A percentile compares a stretch with the other conserved stretches of the same genome.
phyloP scores from a whole-genome alignment of 53 echinoderm and acorn worm genomes.

The Henricia sp. region DNA sequence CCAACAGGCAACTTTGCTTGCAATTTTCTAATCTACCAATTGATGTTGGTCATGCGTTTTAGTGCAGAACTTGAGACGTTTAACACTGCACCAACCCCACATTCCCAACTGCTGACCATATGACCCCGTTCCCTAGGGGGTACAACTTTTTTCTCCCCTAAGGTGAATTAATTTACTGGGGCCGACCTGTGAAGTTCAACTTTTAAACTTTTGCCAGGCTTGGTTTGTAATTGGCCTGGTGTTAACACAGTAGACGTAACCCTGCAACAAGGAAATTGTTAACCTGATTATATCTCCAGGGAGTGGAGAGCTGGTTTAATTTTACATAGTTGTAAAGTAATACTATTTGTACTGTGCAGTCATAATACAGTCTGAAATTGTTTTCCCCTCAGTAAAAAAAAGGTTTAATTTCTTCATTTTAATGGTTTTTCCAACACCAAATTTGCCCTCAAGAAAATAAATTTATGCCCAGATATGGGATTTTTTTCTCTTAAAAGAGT shows the following conservation, averaged over 20 bases:
- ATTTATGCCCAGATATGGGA: too few relatives aligned
- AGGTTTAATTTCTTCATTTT: too few relatives aligned
- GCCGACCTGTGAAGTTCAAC: background rate
- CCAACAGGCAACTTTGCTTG: background rate
- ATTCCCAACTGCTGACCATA: conserved; percentile 46
- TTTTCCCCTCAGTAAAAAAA: too few relatives aligned
- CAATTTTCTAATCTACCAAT: background rate
- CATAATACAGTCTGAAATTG: too few relatives aligned
- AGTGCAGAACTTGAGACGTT: background rate
- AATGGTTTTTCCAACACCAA: too few relatives aligned
- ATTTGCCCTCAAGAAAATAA: too few relatives aligned
- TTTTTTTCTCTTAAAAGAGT: too few relatives aligned
- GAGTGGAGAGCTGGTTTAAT: too few relatives aligned
- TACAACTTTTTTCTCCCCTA: background rate
- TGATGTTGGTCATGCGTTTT: background rate
- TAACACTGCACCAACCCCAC: background rate
- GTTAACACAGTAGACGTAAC: background rate
- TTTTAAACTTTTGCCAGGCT: conserved; percentile 22
- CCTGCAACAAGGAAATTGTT: background rate
- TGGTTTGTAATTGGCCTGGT: background rate
- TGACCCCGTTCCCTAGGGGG: conserved; percentile 38
- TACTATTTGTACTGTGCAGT: too few relatives aligned
- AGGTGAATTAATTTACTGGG: background rate
- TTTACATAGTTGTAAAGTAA: too few relatives aligned
- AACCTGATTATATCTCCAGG: background rate